phyloP scores from a whole-genome alignment of 53 echinoderm and acorn worm species.

The Luidia sarsii region DNA sequence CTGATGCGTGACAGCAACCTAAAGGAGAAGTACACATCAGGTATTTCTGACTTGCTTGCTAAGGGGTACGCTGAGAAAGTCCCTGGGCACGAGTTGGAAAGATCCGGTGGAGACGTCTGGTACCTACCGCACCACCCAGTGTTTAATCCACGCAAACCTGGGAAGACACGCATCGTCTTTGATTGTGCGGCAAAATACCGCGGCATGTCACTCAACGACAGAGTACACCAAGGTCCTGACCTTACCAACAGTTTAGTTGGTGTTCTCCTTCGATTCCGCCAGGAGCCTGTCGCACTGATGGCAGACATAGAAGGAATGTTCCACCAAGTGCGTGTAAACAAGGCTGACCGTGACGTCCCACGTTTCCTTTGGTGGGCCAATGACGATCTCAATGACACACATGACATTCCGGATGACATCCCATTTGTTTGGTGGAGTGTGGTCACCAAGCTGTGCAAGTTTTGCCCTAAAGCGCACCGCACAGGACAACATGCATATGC shows the following conservation, averaged over 20 bases:
- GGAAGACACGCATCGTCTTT: conserved; percentile 56
- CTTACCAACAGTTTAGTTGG: conserved; percentile 48
- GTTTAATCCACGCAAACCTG: conserved; percentile 54
- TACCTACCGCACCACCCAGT: conserved; percentile 66
- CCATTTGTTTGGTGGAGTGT: conserved; percentile 45
- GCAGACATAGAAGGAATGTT: conserved; percentile 51
- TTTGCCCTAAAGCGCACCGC: conserved; percentile 44
- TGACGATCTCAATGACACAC: neutral
- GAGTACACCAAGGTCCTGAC: conserved; percentile 37
- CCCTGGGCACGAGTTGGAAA: conserved; percentile 16
- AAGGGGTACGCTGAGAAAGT: conserved; percentile 47
- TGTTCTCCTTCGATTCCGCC: conserved; percentile 54
- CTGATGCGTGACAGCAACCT: conserved; percentile 5
- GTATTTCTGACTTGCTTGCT: conserved; percentile 18
- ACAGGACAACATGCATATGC: conserved; percentile 22
- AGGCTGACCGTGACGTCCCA: conserved; percentile 4
- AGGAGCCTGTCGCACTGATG: conserved; percentile 54
- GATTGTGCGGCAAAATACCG: conserved; percentile 45
- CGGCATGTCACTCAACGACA: conserved; percentile 41
- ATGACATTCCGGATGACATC: conserved; percentile 39
- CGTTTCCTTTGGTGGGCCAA: conserved; percentile 54
- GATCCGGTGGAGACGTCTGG: conserved; percentile 41
- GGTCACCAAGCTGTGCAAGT: conserved; percentile 33
- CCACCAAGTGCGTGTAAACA: conserved; percentile 33
- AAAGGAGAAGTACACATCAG: conserved; percentile 31